Evolutionary conservation across 2,888 invertebrate species (phyloP).

Genomic region (Hirtodrosophila alboralis): DNA sequence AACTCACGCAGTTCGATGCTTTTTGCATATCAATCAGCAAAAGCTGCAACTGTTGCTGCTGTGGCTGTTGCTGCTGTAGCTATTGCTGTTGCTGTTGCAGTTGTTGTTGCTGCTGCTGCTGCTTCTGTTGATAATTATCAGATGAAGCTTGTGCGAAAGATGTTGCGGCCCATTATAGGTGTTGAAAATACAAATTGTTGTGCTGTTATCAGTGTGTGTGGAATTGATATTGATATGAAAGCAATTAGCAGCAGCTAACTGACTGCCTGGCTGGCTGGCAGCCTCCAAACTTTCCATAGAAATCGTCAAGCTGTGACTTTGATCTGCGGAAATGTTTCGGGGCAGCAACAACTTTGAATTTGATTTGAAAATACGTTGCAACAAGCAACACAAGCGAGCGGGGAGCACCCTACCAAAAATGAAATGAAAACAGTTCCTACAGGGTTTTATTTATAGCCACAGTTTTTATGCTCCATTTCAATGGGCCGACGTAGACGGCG

Average conservation of each 20-base stretch:
- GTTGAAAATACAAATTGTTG: conserved; percentile 56
- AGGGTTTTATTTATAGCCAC: conserved; percentile 74
- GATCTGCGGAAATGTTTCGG: conserved; percentile 76
- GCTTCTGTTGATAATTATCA: conserved; percentile 59
- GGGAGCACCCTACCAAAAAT: neutral
- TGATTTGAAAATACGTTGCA: conserved; percentile 65
- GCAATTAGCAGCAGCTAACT: conserved; percentile 68
- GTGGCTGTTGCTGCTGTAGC: conserved; percentile 31
- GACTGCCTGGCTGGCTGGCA: conserved; percentile 26
- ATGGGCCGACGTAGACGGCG: conserved; percentile 66
- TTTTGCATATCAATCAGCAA: conserved; percentile 66
- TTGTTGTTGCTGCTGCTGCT: conserved; percentile 28
- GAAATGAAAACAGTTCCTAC: conserved; percentile 46
- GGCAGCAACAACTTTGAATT: conserved; percentile 72
- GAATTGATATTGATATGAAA: conserved; percentile 69
- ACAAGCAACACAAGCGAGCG: neutral
- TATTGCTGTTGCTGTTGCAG: conserved; percentile 38
- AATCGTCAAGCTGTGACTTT: conserved; percentile 79
- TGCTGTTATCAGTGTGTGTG: conserved; percentile 56
- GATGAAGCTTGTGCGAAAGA: conserved; percentile 49
- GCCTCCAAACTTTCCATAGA: conserved; percentile 65
- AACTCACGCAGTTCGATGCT: conserved; percentile 10
- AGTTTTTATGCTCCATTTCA: conserved; percentile 79
- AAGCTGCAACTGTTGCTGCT: conserved; percentile 20
- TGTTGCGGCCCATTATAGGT: conserved; percentile 57